Evolutionary conservation across 1,140 invertebrate genomes (phyloP).

Genomic region (Meloidogyne exigua): DNA sequence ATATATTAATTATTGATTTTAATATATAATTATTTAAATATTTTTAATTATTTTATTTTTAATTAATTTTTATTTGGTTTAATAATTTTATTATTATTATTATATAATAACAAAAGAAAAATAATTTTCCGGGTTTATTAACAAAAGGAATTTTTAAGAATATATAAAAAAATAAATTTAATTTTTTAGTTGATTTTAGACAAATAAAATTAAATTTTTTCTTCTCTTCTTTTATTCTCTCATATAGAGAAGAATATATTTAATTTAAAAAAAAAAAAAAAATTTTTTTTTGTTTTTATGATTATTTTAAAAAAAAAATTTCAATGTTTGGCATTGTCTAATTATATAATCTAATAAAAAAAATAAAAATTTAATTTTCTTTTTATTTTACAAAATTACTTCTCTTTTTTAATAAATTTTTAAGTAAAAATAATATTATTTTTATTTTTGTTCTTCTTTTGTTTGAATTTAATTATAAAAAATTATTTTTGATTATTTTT

Average conservation of each 20-base stretch:
- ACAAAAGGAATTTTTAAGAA: background rate
- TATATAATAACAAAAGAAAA: background rate
- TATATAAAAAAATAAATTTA: too few species aligned
- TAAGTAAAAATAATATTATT: too few species aligned
- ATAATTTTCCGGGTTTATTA: background rate
- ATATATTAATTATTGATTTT: background rate
- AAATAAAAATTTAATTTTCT: background rate
- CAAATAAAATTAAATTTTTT: too few species aligned
- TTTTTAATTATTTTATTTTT: too few species aligned
- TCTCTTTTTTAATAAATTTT: too few species aligned
- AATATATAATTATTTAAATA: background rate
- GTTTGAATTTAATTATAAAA: background rate
- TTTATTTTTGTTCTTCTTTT: too few species aligned
- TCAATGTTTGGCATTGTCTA: background rate
- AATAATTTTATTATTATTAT: too few species aligned
- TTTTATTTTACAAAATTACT: background rate
- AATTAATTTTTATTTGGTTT: too few species aligned
- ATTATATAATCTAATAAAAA: background rate
- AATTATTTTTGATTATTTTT: background rate
- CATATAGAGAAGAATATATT: background rate
- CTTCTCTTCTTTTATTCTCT: too few species aligned
- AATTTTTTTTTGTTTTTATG: background rate
- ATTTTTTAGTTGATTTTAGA: too few species aligned
- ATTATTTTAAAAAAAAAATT: background rate
- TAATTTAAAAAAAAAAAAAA: too few species aligned